A percentile compares a stretch with the other conserved stretches of the same genome.
Evolutionary conservation across 2,888 invertebrate genomes (phyloP).

Genomic region (Ferrisia virgata): DNA sequence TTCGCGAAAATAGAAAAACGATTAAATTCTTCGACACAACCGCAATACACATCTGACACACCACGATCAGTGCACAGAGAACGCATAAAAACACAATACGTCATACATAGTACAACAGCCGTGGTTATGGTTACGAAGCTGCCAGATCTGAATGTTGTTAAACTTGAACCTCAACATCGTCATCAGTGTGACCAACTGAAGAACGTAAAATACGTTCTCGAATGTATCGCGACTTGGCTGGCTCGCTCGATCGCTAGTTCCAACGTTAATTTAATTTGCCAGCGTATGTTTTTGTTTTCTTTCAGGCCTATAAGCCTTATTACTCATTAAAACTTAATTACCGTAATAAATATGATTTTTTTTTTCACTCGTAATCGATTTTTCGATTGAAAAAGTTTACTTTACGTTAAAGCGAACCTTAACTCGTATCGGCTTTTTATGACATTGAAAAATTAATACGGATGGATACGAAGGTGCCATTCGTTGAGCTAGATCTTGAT

Average conservation of each 20-base stretch:
- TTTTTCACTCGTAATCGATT: neutral
- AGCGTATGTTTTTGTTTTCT: neutral
- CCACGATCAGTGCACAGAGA: neutral
- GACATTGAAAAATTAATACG: neutral
- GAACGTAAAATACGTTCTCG: neutral
- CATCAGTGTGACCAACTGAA: neutral
- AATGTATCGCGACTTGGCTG: neutral
- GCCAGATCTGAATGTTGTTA: constrained; percentile 41
- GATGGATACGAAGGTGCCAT: no score
- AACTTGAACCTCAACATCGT: constrained; percentile 40
- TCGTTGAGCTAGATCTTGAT: no score
- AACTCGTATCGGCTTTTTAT: neutral
- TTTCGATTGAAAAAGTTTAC: neutral
- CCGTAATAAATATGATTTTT: neutral
- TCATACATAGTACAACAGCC: constrained; percentile 40
- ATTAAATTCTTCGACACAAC: constrained; percentile 32
- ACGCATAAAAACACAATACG: constrained; percentile 36
- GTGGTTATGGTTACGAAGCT: constrained; percentile 34
- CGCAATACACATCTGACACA: constrained; percentile 34
- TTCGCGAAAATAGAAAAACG: neutral
- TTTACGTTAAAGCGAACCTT: neutral
- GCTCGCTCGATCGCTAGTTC: no score
- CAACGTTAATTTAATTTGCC: neutral
- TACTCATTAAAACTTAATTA: neutral
- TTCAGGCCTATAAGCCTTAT: neutral